Evolutionary conservation across 2,888 invertebrate genomes (phyloP), one percentile per base, ranked within the genome.

Genomic region (Eueremaeus valkanovi): DNA sequence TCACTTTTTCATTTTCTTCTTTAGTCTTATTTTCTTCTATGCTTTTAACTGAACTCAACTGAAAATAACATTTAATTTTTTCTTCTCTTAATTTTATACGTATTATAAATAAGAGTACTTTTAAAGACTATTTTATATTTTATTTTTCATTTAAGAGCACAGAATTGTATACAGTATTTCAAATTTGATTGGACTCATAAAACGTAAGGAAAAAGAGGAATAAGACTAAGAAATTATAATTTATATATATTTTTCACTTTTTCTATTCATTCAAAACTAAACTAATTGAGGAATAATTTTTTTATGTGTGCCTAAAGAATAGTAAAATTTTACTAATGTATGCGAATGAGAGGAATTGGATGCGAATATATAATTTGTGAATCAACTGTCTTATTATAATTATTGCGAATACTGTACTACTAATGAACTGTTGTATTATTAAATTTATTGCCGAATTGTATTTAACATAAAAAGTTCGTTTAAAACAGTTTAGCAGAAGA

Each of bases 391-490:
- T n/a, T n/a, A n/a, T n/a, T n/a, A n/a, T 45, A 11, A 45, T 45
- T 45, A 16, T 45, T 45, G 13, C 6, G 42, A 8, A 16, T 2
- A 45, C 11, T n/a, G n/a, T n/a, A n/a, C n/a, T n/a, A n/a, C 3
- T 45, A 45, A 45, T 45, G 42, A 45, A 45, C 42, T 45, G 11
- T 45, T 45, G 18, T 3, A 18, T 45, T 45, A 45, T 45, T 45
- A 18, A 45, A 45, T 45, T 16, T 45, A n/a, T n/a, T 29, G 29
- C 29, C 11, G 29, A 63, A 29, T 5, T 0, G 33, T 11, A 33
- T 27, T 63, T 63, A 33, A 33, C 61, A 63, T 63, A 63, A 63
- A 63, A 63, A 31, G 2, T 6, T 31, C 61, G 33, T 63, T 63
- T 6, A 63, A 63, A 33, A 63, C n/a, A 63, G n/a, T 33, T 63